A percentile compares a stretch with the other conserved stretches of the same genome.
These are phyloP conservation scores for Cnemophilus loriae DNA, from an alignment of 2,113 vertebrate genomes.

Conservation along the genomic window DNA sequence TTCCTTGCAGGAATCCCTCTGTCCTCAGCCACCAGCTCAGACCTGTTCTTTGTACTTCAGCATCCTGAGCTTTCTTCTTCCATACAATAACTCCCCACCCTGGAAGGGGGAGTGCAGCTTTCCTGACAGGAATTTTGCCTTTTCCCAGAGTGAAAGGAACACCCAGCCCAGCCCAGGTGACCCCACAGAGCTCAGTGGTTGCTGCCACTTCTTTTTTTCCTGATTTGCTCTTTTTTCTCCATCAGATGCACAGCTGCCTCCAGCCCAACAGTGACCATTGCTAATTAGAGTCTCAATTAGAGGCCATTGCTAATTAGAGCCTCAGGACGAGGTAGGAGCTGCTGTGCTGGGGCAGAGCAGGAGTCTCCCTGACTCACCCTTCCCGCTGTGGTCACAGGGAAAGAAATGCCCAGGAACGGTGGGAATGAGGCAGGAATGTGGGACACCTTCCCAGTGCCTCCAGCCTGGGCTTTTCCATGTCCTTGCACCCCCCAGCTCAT, in stretches of 20 bases:
- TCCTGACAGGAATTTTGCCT: neutral
- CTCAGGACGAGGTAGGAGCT: neutral
- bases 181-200: neutral
- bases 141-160: neutral
- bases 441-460: neutral
- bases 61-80: neutral
- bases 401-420: neutral
- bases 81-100: neutral
- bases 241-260: neutral
- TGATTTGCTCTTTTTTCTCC: neutral
- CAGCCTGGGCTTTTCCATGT: neutral
- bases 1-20: neutral
- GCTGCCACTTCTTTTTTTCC: neutral
- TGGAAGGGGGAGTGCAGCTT: neutral
- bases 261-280: no score
- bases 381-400: neutral
- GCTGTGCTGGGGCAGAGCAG: neutral
- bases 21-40: neutral
- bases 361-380: no score
- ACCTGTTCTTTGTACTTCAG: neutral
- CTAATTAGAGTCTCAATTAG: neutral
- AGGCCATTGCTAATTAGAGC: no score
- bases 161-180: neutral
- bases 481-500: neutral
- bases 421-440: neutral